Base-by-base conservation (phyloP, 2,113 vertebrate genomes). In the Mola mola region DNA sequence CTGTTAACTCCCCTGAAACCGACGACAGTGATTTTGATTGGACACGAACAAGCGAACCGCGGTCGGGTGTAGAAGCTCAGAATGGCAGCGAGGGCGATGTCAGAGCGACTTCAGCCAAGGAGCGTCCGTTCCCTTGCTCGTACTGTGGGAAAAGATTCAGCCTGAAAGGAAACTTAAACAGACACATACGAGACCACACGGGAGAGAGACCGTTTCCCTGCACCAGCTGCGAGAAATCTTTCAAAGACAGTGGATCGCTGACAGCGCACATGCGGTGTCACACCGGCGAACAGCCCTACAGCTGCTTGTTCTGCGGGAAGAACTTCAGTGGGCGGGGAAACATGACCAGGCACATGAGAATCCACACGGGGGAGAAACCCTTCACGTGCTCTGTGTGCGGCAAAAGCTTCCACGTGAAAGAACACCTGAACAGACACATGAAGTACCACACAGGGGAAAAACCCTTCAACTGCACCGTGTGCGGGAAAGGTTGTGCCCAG, bases 231-330 rank as follows among this genome's bases (percentile, higher is more conserved):
- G 61, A 70, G 0, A 80, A 80, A 12, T 53, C 64, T 0, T 83
- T 83, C 7, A 79, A 79, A 44, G 75, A 79, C 59, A 83, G 75
- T 0, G 76, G 75, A 0, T 79, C 81, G 0, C 4, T 76, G 4
- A 76, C 72, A 0, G 68, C 72, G 0, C 82, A 85, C 56, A 77
- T 76, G 82, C 24, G 75, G 8, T 60, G 68, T 31, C 82, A 85
- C 79, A 82, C 82, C 0, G 76, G 81, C 3, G 81, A 83, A 42
- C 67, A 79, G 5, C 81, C 81, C 1, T 83, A 76, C 51, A 76
- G 72, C 51, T 83, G 81, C 47, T 16, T 66, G 7, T 82, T 82
- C 37, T 82, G 79, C 5, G 56, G 61, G 46, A 78, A 78, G 52
- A 74, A 44, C n/a, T 82, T 82, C 24, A 82, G 74, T 3, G 69